These are phyloP conservation scores for Sandelia bainsii DNA, from an alignment of 2,797 vertebrate genomes.

Conservation along the genomic window DNA sequence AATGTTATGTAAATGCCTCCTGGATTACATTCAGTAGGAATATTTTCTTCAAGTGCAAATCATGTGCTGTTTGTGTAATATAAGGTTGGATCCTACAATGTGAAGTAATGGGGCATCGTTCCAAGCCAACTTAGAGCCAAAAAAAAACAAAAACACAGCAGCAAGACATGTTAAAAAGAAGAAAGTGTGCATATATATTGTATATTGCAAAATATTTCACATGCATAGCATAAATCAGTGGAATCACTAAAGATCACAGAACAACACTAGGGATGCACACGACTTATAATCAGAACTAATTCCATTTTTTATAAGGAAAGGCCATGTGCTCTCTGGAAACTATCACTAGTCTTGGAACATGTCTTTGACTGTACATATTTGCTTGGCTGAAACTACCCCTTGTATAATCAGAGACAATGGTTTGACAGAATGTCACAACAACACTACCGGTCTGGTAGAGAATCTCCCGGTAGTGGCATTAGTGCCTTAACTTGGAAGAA, in stretches of 20 bases:
- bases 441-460: conserved; percentile 52
- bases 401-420: conserved; percentile 60
- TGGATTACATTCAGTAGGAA: conserved; percentile 28
- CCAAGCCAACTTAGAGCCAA: conserved; percentile 10
- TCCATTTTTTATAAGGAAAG: conserved; percentile 26
- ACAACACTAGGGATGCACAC: neutral
- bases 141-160: neutral
- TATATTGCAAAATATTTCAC: neutral
- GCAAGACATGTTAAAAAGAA: neutral
- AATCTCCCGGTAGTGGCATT: conserved; percentile 62
- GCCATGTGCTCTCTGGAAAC: conserved; percentile 55
- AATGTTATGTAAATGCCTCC: conserved; percentile 26
- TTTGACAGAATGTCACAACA: conserved; percentile 68
- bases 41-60: conserved; percentile 19
- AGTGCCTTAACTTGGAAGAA: conserved; percentile 56
- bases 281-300: conserved; percentile 27
- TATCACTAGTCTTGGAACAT: conserved; percentile 40
- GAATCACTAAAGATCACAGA: conserved; percentile 13
- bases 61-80: conserved; percentile 11
- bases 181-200: neutral
- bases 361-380: conserved; percentile 28
- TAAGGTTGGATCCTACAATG: neutral
- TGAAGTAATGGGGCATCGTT: neutral
- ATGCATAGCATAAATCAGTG: conserved; percentile 1
- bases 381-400: conserved; percentile 42